Base-by-base conservation (phyloP, 2,888 invertebrate species). In the Amblyjoppa fuscipennis region DNA sequence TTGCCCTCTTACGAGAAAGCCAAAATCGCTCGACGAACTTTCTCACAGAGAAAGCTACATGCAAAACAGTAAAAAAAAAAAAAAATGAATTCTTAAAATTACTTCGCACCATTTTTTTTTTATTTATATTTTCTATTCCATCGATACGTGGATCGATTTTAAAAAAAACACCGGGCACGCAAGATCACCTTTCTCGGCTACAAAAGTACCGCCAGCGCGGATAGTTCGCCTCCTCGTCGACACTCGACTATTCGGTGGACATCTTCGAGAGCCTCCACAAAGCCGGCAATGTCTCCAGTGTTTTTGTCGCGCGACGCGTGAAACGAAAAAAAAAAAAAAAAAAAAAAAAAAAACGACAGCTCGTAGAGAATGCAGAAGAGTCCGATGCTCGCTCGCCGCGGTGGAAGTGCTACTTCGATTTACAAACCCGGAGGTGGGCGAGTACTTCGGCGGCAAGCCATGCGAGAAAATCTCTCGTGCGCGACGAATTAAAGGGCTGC, bases 391-490 rank as follows among this genome's bases (percentile, higher is more conserved):
- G 66, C 61, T 71, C 56, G 38, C 20, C 20, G 31, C 38, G 49
- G 49, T n/a, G 20, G n/a, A 77, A 81, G 81, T 68, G 81, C 51
- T 77, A 81, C 81, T 81, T 59, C 75, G 80, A 66, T 75, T 53
- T 73, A 80, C 51, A 45, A 73, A 20, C 49, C 64, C 31, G 34
- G 25, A 20, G 53, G 53, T 66, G 49, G 34, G 34, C 73, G n/a
- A 31, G 56, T 70, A 61, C 75, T 75, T 70, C 28, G 70, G 64
- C 38, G 77, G 25, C 81, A 78, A 78, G 38, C 64, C 78, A 85
- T 77, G 84, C 81, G 84, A 49, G 81, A 16, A 78, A 81, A 81
- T 81, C 78, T 49, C 69, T 85, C 53, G 59, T 78, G 81, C 81
- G 77, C 69, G 70, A 85, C 81, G 56, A 78, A 69, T 74, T 74